These are phyloP conservation scores for Lucilia sericata DNA, from an alignment of 1,140 invertebrate species.

Conservation along the genomic window DNA sequence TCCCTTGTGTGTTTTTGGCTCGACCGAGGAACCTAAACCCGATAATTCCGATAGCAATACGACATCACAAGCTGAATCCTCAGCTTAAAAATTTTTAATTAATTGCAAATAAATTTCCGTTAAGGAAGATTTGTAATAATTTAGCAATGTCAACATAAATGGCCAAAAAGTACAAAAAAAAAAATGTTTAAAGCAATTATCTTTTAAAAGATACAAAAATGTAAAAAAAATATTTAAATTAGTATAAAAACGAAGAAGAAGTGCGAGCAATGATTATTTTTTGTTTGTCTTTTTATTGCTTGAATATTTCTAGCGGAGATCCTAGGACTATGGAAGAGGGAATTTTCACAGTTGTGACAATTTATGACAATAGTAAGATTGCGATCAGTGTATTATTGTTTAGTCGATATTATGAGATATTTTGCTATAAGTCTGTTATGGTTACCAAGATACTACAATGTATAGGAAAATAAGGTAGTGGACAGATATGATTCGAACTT, in stretches of 20 bases:
- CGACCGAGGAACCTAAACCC: constrained; percentile 45
- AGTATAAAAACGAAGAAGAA: constrained; percentile 3
- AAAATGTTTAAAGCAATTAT: constrained; percentile 27
- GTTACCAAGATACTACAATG: too few relatives aligned
- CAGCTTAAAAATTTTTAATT: constrained; percentile 38
- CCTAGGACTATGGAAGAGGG: too few relatives aligned
- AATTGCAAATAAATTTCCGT: background rate
- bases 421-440: too few relatives aligned
- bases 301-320: too few relatives aligned
- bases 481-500: too few relatives aligned
- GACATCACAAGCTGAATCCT: constrained; percentile 45
- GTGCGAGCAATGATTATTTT: background rate
- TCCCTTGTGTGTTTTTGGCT: constrained; percentile 73
- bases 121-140: background rate
- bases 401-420: too few relatives aligned
- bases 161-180: constrained; percentile 45
- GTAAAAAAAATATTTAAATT: background rate
- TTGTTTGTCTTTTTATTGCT: too few relatives aligned
- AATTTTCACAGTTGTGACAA: too few relatives aligned
- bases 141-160: constrained; percentile 36
- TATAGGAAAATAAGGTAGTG: too few relatives aligned
- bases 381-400: too few relatives aligned
- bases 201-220: constrained; percentile 9
- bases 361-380: too few relatives aligned
- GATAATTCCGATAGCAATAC: constrained; percentile 55